Evolutionary conservation across 2,113 vertebrate species (phyloP).

Genomic region (Chauna torquata): DNA sequence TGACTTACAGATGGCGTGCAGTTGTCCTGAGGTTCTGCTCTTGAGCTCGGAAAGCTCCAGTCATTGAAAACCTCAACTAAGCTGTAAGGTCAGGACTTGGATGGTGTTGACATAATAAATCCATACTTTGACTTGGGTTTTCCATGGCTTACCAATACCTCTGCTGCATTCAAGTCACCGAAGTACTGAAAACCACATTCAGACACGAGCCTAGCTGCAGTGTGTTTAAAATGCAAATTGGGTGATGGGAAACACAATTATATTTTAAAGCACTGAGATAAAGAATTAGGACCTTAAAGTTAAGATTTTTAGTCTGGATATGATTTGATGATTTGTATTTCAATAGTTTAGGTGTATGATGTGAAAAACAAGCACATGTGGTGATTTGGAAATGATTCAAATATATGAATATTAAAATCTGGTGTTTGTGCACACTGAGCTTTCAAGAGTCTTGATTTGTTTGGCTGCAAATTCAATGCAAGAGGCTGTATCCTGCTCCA

Average conservation of each 20-base stretch:
- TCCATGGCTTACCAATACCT: not conserved
- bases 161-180: not conserved
- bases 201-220: not conserved
- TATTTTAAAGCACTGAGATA: not conserved
- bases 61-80: not conserved
- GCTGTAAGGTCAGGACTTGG: not conserved
- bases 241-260: not conserved
- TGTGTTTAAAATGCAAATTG: not conserved
- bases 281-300: not conserved
- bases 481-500: not conserved
- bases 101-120: not conserved
- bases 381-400: constrained; percentile 18
- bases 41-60: not conserved
- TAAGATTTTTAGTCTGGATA: not conserved
- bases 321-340: constrained; percentile 16
- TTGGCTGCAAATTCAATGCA: constrained; percentile 12
- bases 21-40: not conserved
- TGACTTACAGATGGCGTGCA: not conserved
- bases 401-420: constrained; percentile 39
- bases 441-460: constrained; percentile 31
- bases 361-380: constrained; percentile 10
- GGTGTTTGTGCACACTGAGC: constrained; percentile 6
- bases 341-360: not conserved
- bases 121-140: not conserved
- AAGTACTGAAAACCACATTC: not conserved